Evolutionary conservation across 2,113 vertebrate species (phyloP).

Genomic region (Chaetodon auriga): DNA sequence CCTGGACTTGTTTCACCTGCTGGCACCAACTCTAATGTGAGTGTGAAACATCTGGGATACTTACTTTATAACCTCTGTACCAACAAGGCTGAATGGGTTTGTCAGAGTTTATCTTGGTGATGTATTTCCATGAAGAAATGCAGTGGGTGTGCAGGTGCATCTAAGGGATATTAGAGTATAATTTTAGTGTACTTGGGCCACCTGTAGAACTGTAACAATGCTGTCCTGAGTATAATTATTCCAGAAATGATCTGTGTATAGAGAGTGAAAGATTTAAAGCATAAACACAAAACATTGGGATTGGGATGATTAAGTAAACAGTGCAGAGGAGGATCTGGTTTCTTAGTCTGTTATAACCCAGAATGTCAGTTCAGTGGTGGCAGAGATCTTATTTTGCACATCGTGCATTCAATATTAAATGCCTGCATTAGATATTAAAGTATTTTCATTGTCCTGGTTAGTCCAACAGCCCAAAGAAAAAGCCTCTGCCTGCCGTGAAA

Average conservation of each 20-base stretch:
- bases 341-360: neutral
- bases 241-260: neutral
- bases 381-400: neutral
- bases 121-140: neutral
- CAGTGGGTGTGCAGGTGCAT: accelerated
- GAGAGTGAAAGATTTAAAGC: neutral
- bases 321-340: neutral
- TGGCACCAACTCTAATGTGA: conserved; percentile 82
- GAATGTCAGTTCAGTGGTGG: neutral
- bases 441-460: conserved; percentile 71
- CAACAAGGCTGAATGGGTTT: neutral
- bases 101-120: neutral
- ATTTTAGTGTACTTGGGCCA: neutral
- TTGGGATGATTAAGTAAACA: neutral
- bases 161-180: neutral
- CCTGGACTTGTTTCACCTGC: conserved; percentile 74
- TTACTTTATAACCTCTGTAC: neutral
- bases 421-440: conserved; percentile 15
- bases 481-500: conserved; percentile 85
- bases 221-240: neutral
- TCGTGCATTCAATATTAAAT: neutral
- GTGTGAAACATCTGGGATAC: conserved; percentile 41
- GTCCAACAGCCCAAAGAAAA: conserved; percentile 92
- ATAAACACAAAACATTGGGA: neutral
- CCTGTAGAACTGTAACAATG: neutral